These are phyloP conservation scores for Grapholita molesta DNA, from an alignment of 1,140 invertebrate species.

Conservation along the genomic window DNA sequence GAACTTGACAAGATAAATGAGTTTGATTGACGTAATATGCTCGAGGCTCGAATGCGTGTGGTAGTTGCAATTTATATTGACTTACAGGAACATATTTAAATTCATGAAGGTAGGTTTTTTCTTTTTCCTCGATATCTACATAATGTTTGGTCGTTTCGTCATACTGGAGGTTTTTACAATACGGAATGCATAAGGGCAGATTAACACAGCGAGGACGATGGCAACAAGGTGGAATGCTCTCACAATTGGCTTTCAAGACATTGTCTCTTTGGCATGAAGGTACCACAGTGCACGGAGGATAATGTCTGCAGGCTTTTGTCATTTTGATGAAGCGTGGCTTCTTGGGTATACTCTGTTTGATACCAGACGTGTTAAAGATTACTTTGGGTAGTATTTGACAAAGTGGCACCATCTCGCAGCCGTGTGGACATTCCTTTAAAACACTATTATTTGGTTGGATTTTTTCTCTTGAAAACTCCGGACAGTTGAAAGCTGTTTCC, in stretches of 20 bases:
- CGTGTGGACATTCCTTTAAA: background rate
- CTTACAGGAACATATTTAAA: conserved; percentile 38
- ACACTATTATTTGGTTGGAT: background rate
- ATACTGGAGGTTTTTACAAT: conserved; percentile 48
- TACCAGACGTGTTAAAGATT: conserved; percentile 27
- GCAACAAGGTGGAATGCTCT: conserved; percentile 57
- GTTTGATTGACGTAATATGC: conserved; percentile 37
- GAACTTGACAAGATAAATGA: conserved; percentile 36
- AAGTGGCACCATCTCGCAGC: conserved; percentile 53
- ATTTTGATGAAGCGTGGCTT: conserved; percentile 52
- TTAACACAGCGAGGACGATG: conserved; percentile 65
- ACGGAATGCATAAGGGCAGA: conserved; percentile 57
- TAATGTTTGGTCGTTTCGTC: conserved; percentile 38
- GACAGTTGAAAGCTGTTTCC: background rate
- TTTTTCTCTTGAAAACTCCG: background rate
- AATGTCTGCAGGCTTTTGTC: conserved; percentile 65
- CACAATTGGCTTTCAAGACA: conserved; percentile 61
- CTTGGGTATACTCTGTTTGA: conserved; percentile 23
- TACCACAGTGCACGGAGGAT: conserved; percentile 62
- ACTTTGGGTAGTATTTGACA: conserved; percentile 55
- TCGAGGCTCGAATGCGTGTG: conserved; percentile 37
- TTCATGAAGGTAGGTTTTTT: conserved; percentile 33
- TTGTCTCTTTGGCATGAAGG: conserved; percentile 63
- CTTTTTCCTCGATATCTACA: conserved; percentile 33
- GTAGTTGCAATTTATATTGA: conserved; percentile 32